A percentile compares a stretch with the other conserved stretches of the same genome.
phyloP scores from a whole-genome alignment of 2,113 vertebrate genomes.

The Upupa epops region DNA sequence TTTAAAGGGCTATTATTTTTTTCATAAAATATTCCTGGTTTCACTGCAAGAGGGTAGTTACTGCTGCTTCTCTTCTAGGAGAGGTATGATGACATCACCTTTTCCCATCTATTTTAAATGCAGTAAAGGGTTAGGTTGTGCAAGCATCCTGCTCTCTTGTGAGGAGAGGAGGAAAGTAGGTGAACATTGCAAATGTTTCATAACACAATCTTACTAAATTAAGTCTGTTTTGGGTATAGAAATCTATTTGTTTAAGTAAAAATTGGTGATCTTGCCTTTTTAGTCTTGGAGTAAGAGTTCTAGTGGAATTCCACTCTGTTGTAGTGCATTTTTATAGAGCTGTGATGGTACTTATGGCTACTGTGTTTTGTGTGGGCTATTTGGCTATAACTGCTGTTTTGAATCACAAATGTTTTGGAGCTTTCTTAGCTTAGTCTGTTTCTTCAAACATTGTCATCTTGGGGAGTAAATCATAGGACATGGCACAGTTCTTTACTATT shows the following conservation, averaged over 20 bases:
- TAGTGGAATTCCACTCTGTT: neutral
- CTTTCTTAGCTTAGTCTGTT: neutral
- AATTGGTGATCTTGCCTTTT: neutral
- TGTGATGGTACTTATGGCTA: neutral
- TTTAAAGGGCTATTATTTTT: conserved; percentile 46
- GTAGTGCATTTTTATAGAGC: neutral
- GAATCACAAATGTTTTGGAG: neutral
- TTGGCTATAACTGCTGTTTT: neutral
- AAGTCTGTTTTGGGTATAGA: neutral
- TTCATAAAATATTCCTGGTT: conserved; percentile 24
- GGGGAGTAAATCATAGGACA: neutral
- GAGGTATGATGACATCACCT: neutral
- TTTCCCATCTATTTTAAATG: neutral
- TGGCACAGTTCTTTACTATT: neutral
- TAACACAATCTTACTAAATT: neutral
- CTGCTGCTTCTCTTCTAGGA: neutral
- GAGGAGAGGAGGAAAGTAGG: neutral
- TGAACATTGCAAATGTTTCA: neutral
- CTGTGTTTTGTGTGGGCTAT: neutral
- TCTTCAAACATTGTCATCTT: neutral
- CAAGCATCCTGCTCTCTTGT: neutral
- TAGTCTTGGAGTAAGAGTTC: neutral
- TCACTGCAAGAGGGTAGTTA: conserved; percentile 22
- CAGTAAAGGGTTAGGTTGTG: neutral
- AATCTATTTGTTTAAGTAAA: neutral